Evolutionary conservation across 1,140 invertebrate genomes (phyloP).

Genomic region (Drosophila auraria): DNA sequence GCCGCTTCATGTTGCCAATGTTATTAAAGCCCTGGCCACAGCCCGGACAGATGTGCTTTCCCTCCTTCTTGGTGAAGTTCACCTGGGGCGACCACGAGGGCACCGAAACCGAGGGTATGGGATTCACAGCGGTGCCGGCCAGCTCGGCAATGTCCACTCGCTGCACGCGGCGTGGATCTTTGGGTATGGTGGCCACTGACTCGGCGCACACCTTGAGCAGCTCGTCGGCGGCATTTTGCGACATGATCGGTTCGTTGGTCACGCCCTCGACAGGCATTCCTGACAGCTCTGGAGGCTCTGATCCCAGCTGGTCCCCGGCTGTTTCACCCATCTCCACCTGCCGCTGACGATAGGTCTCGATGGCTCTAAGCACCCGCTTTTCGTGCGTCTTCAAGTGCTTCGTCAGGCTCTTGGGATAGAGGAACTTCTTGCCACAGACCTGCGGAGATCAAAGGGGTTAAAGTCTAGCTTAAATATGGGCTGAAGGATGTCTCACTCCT

Average conservation of each 20-base stretch:
- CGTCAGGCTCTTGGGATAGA: slow-evolving; percentile 80
- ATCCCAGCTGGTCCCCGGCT: slow-evolving; percentile 20
- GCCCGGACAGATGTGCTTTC: slow-evolving; percentile 78
- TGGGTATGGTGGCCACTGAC: slow-evolving; percentile 78
- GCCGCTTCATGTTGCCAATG: slow-evolving; percentile 79
- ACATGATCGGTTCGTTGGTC: slow-evolving; percentile 41
- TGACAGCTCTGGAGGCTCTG: neutral
- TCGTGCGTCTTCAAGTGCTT: slow-evolving; percentile 84
- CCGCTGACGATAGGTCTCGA: slow-evolving; percentile 78
- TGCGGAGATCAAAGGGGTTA: neutral
- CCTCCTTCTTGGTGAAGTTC: slow-evolving; percentile 82
- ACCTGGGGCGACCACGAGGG: slow-evolving; percentile 80
- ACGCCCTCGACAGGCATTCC: slow-evolving; percentile 2
- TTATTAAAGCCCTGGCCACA: slow-evolving; percentile 82
- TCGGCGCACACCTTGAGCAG: slow-evolving; percentile 79
- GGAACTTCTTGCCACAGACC: slow-evolving; percentile 80
- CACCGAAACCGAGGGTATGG: slow-evolving; percentile 75
- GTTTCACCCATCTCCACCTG: slow-evolving; percentile 73
- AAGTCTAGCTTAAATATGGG: too few relatives aligned
- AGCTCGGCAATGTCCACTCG: slow-evolving; percentile 75
- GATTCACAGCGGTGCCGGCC: slow-evolving; percentile 78
- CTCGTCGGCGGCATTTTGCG: slow-evolving; percentile 79
- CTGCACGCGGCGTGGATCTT: slow-evolving; percentile 75
- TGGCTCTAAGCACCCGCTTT: slow-evolving; percentile 76
- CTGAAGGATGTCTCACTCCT: slow-evolving; percentile 3